phyloP scores from a whole-genome alignment of 2,797 vertebrate species.

The Austrolebias charrua region DNA sequence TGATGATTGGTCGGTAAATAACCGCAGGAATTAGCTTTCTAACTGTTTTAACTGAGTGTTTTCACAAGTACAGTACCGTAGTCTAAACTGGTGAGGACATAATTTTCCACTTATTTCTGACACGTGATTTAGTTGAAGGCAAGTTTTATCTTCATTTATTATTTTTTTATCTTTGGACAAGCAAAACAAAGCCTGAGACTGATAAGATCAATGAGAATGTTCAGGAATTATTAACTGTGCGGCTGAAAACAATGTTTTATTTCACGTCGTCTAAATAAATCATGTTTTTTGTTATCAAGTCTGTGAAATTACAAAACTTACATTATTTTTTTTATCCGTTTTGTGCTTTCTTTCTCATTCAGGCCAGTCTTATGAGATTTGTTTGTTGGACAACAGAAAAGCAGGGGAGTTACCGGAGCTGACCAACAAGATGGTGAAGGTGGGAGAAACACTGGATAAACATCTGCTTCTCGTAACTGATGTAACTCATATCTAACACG shows the following conservation, averaged over 20 bases:
- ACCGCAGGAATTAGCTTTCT: too few species aligned
- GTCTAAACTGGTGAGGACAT: too few species aligned
- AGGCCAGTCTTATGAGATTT: slow-evolving; percentile 98
- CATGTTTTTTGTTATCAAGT: too few species aligned
- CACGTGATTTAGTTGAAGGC: neutral
- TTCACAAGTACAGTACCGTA: too few species aligned
- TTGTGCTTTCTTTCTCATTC: slow-evolving; percentile 20
- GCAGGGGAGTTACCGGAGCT: slow-evolving; percentile 90
- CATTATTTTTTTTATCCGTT: neutral
- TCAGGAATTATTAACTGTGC: neutral
- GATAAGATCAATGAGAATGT: neutral
- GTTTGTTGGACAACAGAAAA: slow-evolving; percentile 96
- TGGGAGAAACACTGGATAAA: slow-evolving; percentile 61
- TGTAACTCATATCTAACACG: slow-evolving; percentile 12
- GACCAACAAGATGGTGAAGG: slow-evolving; percentile 94
- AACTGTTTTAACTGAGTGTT: too few species aligned
- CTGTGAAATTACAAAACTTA: neutral
- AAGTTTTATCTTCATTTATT: neutral
- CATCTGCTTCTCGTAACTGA: neutral
- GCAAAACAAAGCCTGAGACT: too few species aligned
- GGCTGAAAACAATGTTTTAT: too few species aligned
- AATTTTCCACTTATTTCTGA: too few species aligned
- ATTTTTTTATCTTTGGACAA: too few species aligned
- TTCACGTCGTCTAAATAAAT: too few species aligned
- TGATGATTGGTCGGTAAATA: too few species aligned